Conservation (phyloP, 2,797 vertebrate species). For the Phoeniculus purpureus region DNA sequence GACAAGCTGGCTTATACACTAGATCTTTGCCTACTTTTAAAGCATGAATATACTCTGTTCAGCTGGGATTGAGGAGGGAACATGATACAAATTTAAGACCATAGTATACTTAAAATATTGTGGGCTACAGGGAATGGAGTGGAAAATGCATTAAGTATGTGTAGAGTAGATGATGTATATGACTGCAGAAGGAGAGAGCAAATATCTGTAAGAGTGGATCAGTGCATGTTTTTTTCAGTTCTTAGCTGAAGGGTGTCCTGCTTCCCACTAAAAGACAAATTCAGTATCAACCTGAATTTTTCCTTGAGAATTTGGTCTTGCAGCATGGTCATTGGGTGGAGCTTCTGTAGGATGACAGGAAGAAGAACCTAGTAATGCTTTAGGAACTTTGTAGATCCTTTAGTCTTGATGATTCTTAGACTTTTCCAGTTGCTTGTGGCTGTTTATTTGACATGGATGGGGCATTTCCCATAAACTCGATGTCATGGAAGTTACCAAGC, state of each 20-base stretch:
- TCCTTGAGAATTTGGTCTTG: background rate
- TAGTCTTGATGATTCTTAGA: background rate
- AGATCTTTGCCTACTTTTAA: background rate
- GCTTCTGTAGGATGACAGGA: background rate
- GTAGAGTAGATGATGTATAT: background rate
- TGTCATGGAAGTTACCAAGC: background rate
- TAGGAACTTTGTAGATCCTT: background rate
- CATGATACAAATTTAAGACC: background rate
- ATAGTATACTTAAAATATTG: background rate
- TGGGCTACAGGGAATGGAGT: background rate
- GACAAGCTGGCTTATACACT: background rate
- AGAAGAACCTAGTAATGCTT: background rate
- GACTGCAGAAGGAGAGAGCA: background rate
- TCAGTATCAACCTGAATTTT: background rate
- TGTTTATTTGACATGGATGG: background rate
- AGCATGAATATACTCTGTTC: background rate
- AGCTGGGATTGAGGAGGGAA: background rate
- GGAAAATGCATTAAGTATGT: background rate
- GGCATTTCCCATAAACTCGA: background rate
- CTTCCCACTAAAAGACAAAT: background rate
- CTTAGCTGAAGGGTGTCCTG: background rate
- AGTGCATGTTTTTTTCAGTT: background rate
- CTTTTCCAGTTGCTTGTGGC: background rate
- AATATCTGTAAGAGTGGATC: background rate
- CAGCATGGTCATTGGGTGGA: rapidly evolving